Conservation (phyloP, 2,888 invertebrate genomes). For the Anticlea derivata region DNA sequence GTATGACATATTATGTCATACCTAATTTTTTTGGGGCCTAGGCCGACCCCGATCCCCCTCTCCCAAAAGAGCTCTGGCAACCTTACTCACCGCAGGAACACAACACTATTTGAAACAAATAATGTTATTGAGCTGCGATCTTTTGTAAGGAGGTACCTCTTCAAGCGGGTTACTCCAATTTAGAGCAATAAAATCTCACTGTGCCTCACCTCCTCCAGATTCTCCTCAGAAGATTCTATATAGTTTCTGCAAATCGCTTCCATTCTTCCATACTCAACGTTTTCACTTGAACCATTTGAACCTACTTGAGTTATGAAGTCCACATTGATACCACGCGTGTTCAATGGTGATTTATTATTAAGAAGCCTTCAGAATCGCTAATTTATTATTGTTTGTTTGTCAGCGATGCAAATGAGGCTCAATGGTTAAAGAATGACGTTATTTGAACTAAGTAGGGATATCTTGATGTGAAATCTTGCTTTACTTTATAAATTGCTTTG, state of each 20-base stretch:
- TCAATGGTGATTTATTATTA: conserved; percentile 49
- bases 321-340: conserved; percentile 49
- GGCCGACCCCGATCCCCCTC: too few relatives aligned
- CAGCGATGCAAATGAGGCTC: conserved; percentile 34
- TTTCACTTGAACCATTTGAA: conserved; percentile 8
- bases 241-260: conserved; percentile 16
- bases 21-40: too few relatives aligned
- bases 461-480: conserved; percentile 17
- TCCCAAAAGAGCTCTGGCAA: too few relatives aligned
- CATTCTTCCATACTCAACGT: conserved; percentile 1
- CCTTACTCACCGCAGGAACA: too few relatives aligned
- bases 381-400: conserved; percentile 55
- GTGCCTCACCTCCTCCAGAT: too few relatives aligned
- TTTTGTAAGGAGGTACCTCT: too few relatives aligned
- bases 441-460: conserved; percentile 13
- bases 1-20: too few relatives aligned
- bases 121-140: too few relatives aligned
- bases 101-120: too few relatives aligned
- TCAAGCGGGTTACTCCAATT: too few relatives aligned
- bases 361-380: conserved; percentile 48
- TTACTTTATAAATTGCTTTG: conserved; percentile 16
- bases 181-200: too few relatives aligned
- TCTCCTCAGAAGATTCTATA: too few relatives aligned
- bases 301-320: conserved; percentile 33
- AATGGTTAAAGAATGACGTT: conserved; percentile 25